Evolutionary conservation across 1,140 invertebrate genomes (phyloP).

Genomic region (Eueides isabella): DNA sequence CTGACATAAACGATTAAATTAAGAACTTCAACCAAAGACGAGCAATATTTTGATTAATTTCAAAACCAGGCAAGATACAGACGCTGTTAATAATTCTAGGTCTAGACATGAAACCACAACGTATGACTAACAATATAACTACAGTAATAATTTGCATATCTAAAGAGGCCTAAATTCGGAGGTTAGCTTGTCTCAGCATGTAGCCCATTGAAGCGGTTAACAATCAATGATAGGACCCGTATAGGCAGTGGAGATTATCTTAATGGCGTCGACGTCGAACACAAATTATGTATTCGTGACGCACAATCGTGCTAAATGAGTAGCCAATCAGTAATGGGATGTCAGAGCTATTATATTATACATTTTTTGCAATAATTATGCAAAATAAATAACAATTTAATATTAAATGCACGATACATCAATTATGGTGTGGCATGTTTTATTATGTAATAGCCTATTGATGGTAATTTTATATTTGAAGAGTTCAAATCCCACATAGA

Average conservation of each 20-base stretch:
- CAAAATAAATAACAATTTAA: neutral
- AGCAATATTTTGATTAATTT: neutral
- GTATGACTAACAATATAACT: neutral
- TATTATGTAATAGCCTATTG: neutral
- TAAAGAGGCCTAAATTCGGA: constrained; percentile 37
- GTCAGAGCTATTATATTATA: neutral
- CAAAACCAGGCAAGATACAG: neutral
- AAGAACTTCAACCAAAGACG: neutral
- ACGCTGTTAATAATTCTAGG: neutral
- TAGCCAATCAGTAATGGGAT: constrained; percentile 63
- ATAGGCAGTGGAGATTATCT: constrained; percentile 64
- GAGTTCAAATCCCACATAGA: neutral
- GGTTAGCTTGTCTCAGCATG: constrained; percentile 29
- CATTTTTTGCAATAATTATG: constrained; percentile 6
- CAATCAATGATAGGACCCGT: constrained; percentile 57
- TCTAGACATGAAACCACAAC: neutral
- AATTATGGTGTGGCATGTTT: neutral
- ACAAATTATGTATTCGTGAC: constrained; percentile 56
- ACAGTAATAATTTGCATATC: constrained; percentile 27
- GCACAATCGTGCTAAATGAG: constrained; percentile 74
- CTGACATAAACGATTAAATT: no score
- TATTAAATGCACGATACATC: neutral
- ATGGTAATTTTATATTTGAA: neutral
- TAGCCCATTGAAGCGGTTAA: constrained; percentile 40
- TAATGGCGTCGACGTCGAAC: constrained; percentile 51